Base-by-base conservation (phyloP, 2,888 invertebrate genomes). In the Catocala sponsa region DNA sequence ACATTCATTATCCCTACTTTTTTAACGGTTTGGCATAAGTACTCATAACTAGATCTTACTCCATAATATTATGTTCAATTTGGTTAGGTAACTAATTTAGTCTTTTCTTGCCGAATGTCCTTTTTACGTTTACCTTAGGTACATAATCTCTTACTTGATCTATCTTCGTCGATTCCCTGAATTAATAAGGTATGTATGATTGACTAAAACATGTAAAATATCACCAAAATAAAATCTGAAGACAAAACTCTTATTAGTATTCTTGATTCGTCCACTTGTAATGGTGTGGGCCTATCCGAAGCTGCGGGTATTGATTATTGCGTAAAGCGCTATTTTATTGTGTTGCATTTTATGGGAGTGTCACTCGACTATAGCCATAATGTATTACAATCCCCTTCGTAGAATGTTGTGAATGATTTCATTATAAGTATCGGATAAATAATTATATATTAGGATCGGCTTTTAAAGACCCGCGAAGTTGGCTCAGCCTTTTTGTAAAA, bases 321-420 rank as follows among this genome's bases (percentile, higher is more conserved):
- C 89, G 85, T 91, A 89, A 91, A 90, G 73, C 76, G 80, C 77
- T 82, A 81, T 87, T 88, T 88, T 88, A 90, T 87, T 89, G 83
- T 84, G 87, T 85, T 89, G 87, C 88, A 89, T 85, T 89, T 89
- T 83, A 90, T 88, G 88, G 85, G 84, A 81, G 84, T 78, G 84
- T 83, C 83, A 84, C 75, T 85, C 70, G 63, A 68, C 69, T 75
- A 69, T 75, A 70, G 65, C 60, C 41, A 47, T n/a, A 32, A 52
- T 52, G 55, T 58, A 79, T 68, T 71, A 72, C 52, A 67, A 70
- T 71, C 51, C 51, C 53, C 52, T 62, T 61, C 61, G 13, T 50
- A n/a, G 50, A 60, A 50, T 55, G 7, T 41, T 46, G 47, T 35
- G 42, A 12, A 59, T 49, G 41, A 48, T 59, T 48, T 47, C 7